These are phyloP conservation scores for Hyla sarda DNA, from an alignment of 2,113 vertebrate genomes.

Conservation along the genomic window DNA sequence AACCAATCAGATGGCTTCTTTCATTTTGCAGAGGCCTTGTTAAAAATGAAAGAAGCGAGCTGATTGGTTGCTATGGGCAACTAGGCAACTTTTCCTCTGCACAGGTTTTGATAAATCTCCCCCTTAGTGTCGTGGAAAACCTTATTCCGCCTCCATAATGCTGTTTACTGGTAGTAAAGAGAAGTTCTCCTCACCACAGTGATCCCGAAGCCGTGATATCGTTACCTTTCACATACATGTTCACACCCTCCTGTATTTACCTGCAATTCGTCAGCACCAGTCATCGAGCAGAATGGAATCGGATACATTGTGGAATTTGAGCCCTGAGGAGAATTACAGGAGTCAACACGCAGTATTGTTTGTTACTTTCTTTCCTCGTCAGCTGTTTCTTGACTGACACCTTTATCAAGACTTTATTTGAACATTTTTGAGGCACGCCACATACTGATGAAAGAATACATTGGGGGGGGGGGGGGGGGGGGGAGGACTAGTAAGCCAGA, in stretches of 20 bases:
- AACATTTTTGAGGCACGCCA: background rate
- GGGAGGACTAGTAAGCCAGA: background rate
- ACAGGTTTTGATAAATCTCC: too few relatives aligned
- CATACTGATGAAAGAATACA: background rate
- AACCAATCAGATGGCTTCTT: too few relatives aligned
- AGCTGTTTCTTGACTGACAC: background rate
- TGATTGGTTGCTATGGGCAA: too few relatives aligned
- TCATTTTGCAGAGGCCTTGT: too few relatives aligned
- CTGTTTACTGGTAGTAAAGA: background rate
- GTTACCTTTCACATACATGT: slow-evolving; percentile 44
- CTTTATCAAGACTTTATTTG: background rate
- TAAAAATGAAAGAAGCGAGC: too few relatives aligned
- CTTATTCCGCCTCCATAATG: background rate
- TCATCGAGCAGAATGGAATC: background rate
- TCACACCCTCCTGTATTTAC: slow-evolving; percentile 21
- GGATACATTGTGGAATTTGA: slow-evolving; percentile 41
- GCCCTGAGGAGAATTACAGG: slow-evolving; percentile 41
- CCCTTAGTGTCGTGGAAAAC: background rate
- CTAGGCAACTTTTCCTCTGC: too few relatives aligned
- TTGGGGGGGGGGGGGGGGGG: too few relatives aligned
- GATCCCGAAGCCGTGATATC: background rate
- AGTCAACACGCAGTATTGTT: slow-evolving; percentile 28
- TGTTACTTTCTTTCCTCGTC: background rate
- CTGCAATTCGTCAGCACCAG: background rate
- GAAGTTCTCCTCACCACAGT: background rate